Evolutionary conservation across 2,113 vertebrate species (phyloP), one percentile per base, ranked within the genome.

Genomic region (Salminus brasiliensis): DNA sequence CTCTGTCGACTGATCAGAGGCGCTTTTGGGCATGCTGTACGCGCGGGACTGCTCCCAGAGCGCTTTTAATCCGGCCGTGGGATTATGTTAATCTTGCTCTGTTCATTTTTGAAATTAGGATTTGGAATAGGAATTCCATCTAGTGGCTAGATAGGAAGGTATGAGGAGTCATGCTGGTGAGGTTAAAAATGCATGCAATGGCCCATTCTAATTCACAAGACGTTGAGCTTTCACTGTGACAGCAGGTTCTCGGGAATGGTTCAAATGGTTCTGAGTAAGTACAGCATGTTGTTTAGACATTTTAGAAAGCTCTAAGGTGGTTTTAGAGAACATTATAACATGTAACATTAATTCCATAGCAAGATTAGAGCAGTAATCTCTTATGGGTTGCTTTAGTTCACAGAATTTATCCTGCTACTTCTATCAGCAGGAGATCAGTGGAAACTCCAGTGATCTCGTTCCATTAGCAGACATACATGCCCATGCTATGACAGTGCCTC

Each of bases 1-100:
- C 71, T 47, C 30, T 79, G 65, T 74, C 72, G 11, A 67, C 53
- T 21, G 76, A 73, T 62, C 70, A 74, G 62, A 45, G 15, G 76
- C 3, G 36, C 53, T 39, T 70, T 30, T 3, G 27, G 34, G 3
- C 11, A 16, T n/a, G n/a, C 30, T 57, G 60, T 21, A 68, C 57
- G 59, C 3, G 47, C 45, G 32, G 45, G 41, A 7, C 63, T 45
- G 65, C 68, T 18, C 60, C 60, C 32, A 39, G 52, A 68, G 49
- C 30, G 18, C 32, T 79, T 72, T 66, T 84, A 84, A 81, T 84
- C 79, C 32, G n/a, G 11, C 11, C 32, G 2, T 12, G 32, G 36
- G 66, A 81, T 84, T 79, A 81, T 39, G 39, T n/a, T 75, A 71
- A 84, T 74, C 65, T 75, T 30, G n/a, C 39, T 60, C 66, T 74